A percentile compares a stretch with the other conserved stretches of the same genome.
Conservation (phyloP, 2,113 vertebrate genomes). For the Pangasianodon hypophthalmus region DNA sequence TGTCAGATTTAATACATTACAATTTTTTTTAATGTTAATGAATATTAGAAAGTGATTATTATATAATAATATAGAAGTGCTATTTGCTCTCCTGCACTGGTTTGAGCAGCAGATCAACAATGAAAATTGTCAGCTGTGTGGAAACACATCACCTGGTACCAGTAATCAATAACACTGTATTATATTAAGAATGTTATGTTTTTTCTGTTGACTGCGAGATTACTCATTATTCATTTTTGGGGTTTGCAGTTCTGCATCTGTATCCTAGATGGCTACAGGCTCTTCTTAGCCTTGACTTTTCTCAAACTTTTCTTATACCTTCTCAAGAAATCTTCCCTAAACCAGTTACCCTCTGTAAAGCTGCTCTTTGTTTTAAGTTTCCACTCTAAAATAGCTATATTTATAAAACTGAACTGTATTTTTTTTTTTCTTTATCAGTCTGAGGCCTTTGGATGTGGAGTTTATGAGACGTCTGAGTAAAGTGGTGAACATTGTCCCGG, state of each 20-base stretch:
- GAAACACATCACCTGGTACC: too few relatives aligned
- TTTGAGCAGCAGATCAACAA: too few relatives aligned
- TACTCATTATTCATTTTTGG: too few relatives aligned
- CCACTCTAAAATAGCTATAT: neutral
- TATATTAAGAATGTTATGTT: too few relatives aligned
- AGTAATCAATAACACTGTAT: too few relatives aligned
- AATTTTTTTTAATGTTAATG: too few relatives aligned
- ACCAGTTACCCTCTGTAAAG: neutral
- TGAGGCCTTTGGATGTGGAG: constrained; percentile 94
- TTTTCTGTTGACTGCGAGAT: too few relatives aligned
- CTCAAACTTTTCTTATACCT: neutral
- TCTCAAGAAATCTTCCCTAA: neutral
- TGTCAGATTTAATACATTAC: too few relatives aligned
- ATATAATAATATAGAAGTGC: too few relatives aligned
- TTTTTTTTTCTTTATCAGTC: constrained; percentile 68
- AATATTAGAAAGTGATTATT: too few relatives aligned
- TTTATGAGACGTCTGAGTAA: constrained; percentile 99
- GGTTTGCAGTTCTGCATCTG: neutral
- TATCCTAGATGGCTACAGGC: neutral
- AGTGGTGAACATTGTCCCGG: constrained; percentile 96
- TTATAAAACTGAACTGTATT: neutral
- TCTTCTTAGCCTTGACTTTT: neutral
- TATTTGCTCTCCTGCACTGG: too few relatives aligned
- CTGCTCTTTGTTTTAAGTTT: neutral
- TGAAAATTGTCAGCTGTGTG: too few relatives aligned